Evolutionary conservation across 2,113 vertebrate species (phyloP), one percentile per base, ranked within the genome.

Genomic region (Pyxicephalus adspersus): DNA sequence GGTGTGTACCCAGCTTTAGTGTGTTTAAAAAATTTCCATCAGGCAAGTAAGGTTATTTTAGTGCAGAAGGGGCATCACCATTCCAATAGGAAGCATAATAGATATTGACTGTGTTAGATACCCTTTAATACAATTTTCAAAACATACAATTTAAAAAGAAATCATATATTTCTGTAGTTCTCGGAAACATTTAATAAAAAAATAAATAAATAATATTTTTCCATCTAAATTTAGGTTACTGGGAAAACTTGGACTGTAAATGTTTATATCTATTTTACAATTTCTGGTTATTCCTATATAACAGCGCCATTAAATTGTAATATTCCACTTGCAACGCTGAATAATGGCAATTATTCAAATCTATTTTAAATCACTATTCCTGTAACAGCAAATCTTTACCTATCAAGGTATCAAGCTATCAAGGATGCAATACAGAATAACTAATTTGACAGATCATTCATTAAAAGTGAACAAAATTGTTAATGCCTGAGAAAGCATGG

Each of bases 381-480:
- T 66, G 63, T 77, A 66, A 34, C 28, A 19, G 28, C 51, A 13
- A 54, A 55, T 66, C 31, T 38, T n/a, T 11, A n/a, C 51, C 28
- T 66, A 77, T 77, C n/a, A n/a, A n/a, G n/a, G n/a, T n/a, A n/a
- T n/a, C n/a, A n/a, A n/a, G n/a, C n/a, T 67, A 65, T 77, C 61
- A 77, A 28, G 34, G 51, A 55, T 57, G 51, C 20, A 34, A 18
- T 67, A 50, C 34, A 19, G 26, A 34, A 34, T 31, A 52, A 54
- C 38, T 64, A 77, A 64, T 77, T 63, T 77, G 26, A 66, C 50
- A 66, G 20, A 34, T 25, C 18, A 77, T 77, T 77, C 51, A 77
- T 57, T 77, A 66, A 66, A 77, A 66, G 3, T 57, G 64, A 77
- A 29, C 15, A 18, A 20, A 28, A 50, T 71, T 66, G 26, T 54